Percentiles rank a stretch among this genome's conserved stretches.
These are phyloP conservation scores for Germaria angustata DNA, from an alignment of 2,888 invertebrate genomes.

Conservation along the genomic window DNA sequence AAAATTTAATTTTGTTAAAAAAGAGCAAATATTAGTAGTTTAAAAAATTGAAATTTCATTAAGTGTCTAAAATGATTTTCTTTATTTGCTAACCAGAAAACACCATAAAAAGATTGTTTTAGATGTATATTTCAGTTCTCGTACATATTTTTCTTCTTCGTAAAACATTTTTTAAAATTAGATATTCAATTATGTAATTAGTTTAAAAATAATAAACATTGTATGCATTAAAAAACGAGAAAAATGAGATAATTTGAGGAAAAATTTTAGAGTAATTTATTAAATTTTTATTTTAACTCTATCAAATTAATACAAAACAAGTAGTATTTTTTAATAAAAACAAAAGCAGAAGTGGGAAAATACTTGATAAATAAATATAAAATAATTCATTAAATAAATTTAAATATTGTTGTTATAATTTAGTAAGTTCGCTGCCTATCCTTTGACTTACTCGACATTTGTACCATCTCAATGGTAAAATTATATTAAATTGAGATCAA, in stretches of 20 bases:
- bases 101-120: not conserved
- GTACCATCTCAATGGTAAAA: too few species aligned
- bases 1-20: not conserved
- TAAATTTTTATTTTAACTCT: slow-evolving; percentile 27
- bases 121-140: not conserved
- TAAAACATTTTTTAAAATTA: slow-evolving; percentile 30
- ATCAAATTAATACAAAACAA: slow-evolving; percentile 21
- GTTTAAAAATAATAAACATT: slow-evolving; percentile 48
- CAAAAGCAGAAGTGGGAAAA: slow-evolving; percentile 3
- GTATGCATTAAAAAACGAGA: slow-evolving; percentile 46
- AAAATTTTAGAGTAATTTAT: slow-evolving; percentile 27
- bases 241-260: not conserved
- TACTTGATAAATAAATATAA: slow-evolving; percentile 51
- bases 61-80: not conserved
- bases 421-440: not conserved
- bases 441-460: not conserved
- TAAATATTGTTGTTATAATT: slow-evolving; percentile 3
- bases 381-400: slow-evolving; percentile 48
- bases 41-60: not conserved
- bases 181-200: slow-evolving; percentile 38
- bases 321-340: slow-evolving; percentile 45
- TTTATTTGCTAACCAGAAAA: not conserved
- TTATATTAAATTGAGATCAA: too few species aligned
- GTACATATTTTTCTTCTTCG: not conserved
- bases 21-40: not conserved